Evolutionary conservation across 1,140 invertebrate genomes (phyloP).

Genomic region (Zaprionus ornatus): DNA sequence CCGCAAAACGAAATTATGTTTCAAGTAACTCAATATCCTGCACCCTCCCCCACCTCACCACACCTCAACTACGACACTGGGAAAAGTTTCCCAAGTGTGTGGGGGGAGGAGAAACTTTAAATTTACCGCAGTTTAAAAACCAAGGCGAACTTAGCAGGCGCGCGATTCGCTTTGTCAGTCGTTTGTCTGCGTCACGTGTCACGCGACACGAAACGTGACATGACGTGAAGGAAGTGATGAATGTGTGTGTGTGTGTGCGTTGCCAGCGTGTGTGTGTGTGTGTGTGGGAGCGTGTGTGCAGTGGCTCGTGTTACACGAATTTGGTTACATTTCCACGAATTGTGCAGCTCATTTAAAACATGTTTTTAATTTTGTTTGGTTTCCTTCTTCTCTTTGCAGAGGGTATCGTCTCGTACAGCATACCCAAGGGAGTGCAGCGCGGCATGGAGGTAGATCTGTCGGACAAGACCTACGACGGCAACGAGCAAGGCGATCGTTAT

Average conservation of each 20-base stretch:
- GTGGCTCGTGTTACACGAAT: constrained; percentile 55
- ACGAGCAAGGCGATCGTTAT: constrained; percentile 89
- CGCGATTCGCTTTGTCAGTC: constrained; percentile 58
- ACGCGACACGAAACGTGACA: constrained; percentile 42
- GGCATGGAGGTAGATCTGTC: constrained; percentile 93
- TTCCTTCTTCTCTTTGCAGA: constrained; percentile 85
- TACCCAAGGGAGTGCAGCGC: constrained; percentile 91
- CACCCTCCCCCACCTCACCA: neutral
- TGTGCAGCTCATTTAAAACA: constrained; percentile 28
- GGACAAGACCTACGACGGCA: constrained; percentile 96
- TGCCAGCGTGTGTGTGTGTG: neutral
- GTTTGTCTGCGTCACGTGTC: constrained; percentile 70
- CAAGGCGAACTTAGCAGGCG: constrained; percentile 22
- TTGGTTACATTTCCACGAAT: constrained; percentile 52
- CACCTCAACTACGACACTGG: neutral
- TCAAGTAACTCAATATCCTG: constrained; percentile 74
- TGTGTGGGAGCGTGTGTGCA: constrained; percentile 36
- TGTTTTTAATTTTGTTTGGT: constrained; percentile 49
- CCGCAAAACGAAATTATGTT: constrained; percentile 75
- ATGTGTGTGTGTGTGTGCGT: constrained; percentile 25
- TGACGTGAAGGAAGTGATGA: constrained; percentile 38
- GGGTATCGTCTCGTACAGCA: constrained; percentile 92
- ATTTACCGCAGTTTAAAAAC: constrained; percentile 65
- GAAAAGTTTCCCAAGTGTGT: constrained; percentile 12
- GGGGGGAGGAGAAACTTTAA: constrained; percentile 54